Evolutionary conservation across 2,797 vertebrate species (phyloP), one percentile per base, ranked within the genome.

Genomic region (Anabas testudineus): DNA sequence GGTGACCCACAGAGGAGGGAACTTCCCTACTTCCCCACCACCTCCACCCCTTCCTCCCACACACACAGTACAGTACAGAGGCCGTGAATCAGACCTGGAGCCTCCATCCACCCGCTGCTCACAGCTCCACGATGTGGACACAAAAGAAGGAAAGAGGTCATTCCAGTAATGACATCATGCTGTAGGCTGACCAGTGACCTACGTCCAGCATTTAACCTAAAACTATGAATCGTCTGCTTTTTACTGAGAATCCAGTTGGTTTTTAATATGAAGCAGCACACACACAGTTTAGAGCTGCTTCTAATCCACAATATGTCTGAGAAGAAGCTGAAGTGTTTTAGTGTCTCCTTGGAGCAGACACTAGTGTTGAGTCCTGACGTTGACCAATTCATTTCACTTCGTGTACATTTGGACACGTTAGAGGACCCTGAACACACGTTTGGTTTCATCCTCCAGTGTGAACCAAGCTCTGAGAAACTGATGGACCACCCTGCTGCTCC

Each of bases 111-210:
- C 59, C 52, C 58, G 41, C 52, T 30, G 42, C 56, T 51, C 64
- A 2, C 57, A 2, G 19, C 46, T 43, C 34, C 18, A 1, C 16
- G 47, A 46, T n/a, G 63, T 34, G 36, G 41, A 78, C 65, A 82
- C 65, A 84, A 80, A 66, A 58, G 71, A 62, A 82, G 81, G 71
- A 80, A 82, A 30, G 22, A 62, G 36, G 61, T 43, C 21, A 67
- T 56, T 77, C 46, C 73, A 48, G 21, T 30, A 0, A 22, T 81
- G 26, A 51, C 48, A 67, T 86, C 64, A 68, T 15, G 63, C 26
- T 63, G 34, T 21, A 15, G 51, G 43, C 26, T 48, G n/a, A 45
- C 19, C 30, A 19, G 24, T 56, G 39, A 3, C 7, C 21, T 7
- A 1, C 28, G 56, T 43, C 37, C 36, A 64, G 15, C 36, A 13